Conservation (phyloP, 2,888 invertebrate species). For the Cacoxenus indagator region DNA sequence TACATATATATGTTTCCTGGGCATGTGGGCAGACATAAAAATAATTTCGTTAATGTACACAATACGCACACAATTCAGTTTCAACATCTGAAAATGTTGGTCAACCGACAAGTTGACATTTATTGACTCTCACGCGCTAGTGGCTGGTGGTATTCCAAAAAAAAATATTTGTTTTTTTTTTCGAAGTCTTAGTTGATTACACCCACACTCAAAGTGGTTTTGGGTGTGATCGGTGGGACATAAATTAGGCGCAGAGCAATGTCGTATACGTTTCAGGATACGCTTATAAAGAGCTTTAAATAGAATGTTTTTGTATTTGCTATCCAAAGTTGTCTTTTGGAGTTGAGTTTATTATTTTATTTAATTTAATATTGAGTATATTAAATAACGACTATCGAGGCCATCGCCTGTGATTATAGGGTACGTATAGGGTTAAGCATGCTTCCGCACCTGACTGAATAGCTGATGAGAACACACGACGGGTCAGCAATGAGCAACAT, state of each 20-base stretch:
- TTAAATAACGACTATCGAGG: slow-evolving; percentile 67
- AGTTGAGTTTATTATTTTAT: no score
- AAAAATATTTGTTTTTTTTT: neutral
- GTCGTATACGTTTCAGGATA: slow-evolving; percentile 60
- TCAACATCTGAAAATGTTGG: no score
- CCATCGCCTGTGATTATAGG: slow-evolving; percentile 37
- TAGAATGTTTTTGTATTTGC: slow-evolving; percentile 45
- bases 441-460: neutral
- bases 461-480: no score
- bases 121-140: neutral
- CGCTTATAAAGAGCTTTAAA: slow-evolving; percentile 63
- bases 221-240: no score
- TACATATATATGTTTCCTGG: neutral
- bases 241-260: no score
- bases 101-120: neutral
- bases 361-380: no score
- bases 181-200: slow-evolving; percentile 26
- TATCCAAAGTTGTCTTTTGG: slow-evolving; percentile 15
- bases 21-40: neutral
- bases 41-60: slow-evolving; percentile 12
- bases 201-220: no score
- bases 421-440: slow-evolving; percentile 1
- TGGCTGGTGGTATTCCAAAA: no score
- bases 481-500: neutral
- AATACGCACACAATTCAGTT: neutral